Conservation (phyloP, 2,113 vertebrate genomes). For the Sakesphorus luctuosus region DNA sequence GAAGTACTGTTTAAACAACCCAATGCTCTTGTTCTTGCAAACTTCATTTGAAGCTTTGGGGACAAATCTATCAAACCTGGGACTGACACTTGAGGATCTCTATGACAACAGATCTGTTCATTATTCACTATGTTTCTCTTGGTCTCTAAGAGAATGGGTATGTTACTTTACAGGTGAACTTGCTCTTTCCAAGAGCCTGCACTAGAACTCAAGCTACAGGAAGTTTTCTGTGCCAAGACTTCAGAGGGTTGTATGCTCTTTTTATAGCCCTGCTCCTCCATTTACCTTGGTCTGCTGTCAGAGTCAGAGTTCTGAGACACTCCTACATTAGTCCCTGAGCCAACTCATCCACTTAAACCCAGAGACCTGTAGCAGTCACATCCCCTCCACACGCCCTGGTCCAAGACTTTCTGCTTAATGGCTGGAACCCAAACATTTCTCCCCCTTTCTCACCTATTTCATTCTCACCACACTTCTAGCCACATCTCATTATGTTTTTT, state of each 20-base stretch:
- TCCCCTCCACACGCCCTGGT: not conserved
- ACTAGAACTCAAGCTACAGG: not conserved
- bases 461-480: not conserved
- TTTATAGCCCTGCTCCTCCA: constrained; percentile 29
- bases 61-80: not conserved
- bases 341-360: not conserved
- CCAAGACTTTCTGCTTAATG: not conserved
- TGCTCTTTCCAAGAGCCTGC: not conserved
- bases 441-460: not conserved
- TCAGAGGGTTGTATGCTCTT: constrained; percentile 14
- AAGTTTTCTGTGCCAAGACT: constrained; percentile 34
- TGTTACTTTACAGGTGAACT: not conserved
- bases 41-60: not conserved
- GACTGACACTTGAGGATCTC: not conserved
- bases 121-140: too few species aligned
- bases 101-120: not conserved
- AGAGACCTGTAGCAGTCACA: not conserved
- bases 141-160: not conserved
- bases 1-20: not conserved
- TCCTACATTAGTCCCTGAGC: not conserved
- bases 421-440: not conserved
- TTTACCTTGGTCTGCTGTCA: not conserved
- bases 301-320: not conserved
- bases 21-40: not conserved
- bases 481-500: not conserved